These are phyloP conservation scores for Heliothis peltigera DNA, from an alignment of 2,888 invertebrate genomes.

Conservation along the genomic window DNA sequence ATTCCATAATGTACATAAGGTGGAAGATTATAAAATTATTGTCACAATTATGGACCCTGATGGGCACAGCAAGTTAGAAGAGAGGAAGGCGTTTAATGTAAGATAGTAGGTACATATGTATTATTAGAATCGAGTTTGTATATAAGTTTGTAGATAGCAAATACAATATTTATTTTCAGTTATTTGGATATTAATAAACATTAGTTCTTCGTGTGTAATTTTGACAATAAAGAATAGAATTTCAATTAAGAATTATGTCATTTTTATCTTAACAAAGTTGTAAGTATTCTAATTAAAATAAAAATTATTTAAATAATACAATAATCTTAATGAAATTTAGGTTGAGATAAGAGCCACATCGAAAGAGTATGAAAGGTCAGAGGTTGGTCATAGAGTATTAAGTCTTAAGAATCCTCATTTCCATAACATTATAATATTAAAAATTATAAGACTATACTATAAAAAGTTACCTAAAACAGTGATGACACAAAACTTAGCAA, in stretches of 20 bases:
- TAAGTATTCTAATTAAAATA: background rate
- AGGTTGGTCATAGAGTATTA: background rate
- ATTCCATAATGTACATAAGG: no score
- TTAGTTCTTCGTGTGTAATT: background rate
- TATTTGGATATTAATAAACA: no score
- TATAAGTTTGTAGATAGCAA: no score
- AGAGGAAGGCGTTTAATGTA: no score
- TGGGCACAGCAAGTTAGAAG: no score
- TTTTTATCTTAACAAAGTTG: background rate
- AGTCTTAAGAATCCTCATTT: background rate
- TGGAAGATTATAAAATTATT: no score
- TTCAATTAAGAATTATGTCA: background rate
- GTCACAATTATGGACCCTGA: no score
- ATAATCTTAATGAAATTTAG: fast-evolving
- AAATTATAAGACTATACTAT: background rate
- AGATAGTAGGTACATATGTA: no score
- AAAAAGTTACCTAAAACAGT: slow-evolving; percentile 59
- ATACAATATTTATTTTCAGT: no score
- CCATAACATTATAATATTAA: background rate
- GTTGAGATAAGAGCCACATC: no score
- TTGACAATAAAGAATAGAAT: background rate
- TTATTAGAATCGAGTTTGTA: no score
- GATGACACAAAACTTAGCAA: slow-evolving; percentile 52
- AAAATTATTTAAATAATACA: no score
- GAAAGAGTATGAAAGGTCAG: background rate